Base-by-base conservation (phyloP, 2,888 invertebrate genomes). In the Apantesis nais region DNA sequence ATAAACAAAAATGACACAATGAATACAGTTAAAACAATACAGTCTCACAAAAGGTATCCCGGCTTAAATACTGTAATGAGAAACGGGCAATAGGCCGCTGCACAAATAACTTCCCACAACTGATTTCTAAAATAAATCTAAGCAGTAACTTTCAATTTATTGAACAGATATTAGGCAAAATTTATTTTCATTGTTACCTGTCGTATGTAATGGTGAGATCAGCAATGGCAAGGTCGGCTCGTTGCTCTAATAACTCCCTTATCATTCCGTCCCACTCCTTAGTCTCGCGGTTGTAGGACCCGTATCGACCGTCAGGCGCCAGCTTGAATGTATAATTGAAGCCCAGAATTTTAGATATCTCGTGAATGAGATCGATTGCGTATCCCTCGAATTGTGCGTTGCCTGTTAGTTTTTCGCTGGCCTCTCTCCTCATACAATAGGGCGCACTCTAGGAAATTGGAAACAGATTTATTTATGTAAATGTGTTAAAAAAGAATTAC, bases 201-300 rank as follows among this genome's bases (percentile, higher is more conserved):
- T 99, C 98, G 91, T 98, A 99, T 37, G 99, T 99, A 83, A 99
- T 99, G 44, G 99, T 99, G 70, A 99, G 96, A 93, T 99, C 99
- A 16, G 99, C 99, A 66, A 99, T 98, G 1, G 99, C 99, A 79
- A 99, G 95, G 92, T 99, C 99, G 19, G 99, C 99, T 86, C 98
- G 97, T 92, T 98, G 98, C 89, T 98, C 98, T 79, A 98, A 93
- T 71, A 98, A 95, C 89, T 98, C 98, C 84, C 97, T 96, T 86
- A 98, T 98, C 97, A 98, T 98, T 70, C 98, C 98, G 88, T 98
- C 98, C 98, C 98, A 98, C 94, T 98, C 98, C 87, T 97, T 97
- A 61, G 97, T 97, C 88, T 97, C 96, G 78, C 97, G 96, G 89
- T 98, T 98, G 79, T 96, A 96, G 71, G 97, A 97, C 22, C 98